These are phyloP conservation scores for Tenthredo mesomela DNA, from an alignment of 2,888 invertebrate species.

Conservation along the genomic window DNA sequence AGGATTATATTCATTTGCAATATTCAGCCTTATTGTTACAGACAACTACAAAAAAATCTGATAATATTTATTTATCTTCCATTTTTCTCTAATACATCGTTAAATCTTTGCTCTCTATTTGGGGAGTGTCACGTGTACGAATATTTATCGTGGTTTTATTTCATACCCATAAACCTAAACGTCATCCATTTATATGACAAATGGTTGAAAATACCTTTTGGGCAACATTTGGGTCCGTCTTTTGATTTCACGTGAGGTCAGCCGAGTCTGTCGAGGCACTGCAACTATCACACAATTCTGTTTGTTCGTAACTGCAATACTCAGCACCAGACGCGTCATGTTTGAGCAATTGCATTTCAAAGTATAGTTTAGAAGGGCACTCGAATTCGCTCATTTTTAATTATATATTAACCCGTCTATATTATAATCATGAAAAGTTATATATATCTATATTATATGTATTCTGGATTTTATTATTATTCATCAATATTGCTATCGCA, in stretches of 20 bases:
- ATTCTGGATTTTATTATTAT: not conserved
- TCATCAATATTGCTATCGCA: not conserved
- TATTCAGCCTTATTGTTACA: slow-evolving; percentile 55
- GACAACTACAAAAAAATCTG: not conserved
- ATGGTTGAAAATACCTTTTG: slow-evolving; percentile 45
- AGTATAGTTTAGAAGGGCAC: slow-evolving; percentile 49
- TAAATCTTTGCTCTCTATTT: not conserved
- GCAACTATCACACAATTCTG: slow-evolving; percentile 51
- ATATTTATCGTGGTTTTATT: not conserved
- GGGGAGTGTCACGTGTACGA: not conserved
- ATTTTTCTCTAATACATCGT: not conserved
- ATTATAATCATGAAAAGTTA: slow-evolving; percentile 12
- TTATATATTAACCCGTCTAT: slow-evolving; percentile 19
- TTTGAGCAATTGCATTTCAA: slow-evolving; percentile 51
- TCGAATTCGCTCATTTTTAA: slow-evolving; percentile 47
- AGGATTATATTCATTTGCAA: slow-evolving; percentile 63
- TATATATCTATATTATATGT: not conserved
- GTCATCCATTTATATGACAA: not conserved
- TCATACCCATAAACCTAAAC: not conserved
- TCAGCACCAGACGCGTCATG: slow-evolving; percentile 50
- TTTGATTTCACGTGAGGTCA: slow-evolving; percentile 54
- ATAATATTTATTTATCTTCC: not conserved
- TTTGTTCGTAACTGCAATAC: slow-evolving; percentile 53
- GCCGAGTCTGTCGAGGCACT: slow-evolving; percentile 48
- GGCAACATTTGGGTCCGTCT: slow-evolving; percentile 50